Base-by-base conservation (phyloP, 2,888 invertebrate species). In the Antheraea yamamai region DNA sequence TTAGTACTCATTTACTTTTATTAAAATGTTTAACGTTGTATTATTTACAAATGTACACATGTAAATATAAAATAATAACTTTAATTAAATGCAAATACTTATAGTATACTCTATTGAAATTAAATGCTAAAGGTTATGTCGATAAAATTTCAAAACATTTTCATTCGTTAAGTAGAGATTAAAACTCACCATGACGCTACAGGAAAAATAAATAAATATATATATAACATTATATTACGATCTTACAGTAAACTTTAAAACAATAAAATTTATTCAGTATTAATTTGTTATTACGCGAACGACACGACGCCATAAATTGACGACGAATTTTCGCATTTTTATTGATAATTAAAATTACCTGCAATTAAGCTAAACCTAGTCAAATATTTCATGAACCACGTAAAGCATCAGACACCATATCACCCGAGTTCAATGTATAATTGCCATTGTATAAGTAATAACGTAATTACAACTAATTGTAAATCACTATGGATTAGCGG, bases 311-410 rank as follows among this genome's bases (percentile, higher is more conserved):
- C 83, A 89, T 92, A 92, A 91, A 92, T 81, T 82, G 82, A 81
- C 70, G 20, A 79, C 81, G 80, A 86, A 88, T 87, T 66, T 87
- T 86, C 86, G 81, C 79, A 77, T 82, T 85, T 87, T 87, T 85
- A 85, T 88, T 87, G 93, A 92, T 94, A 95, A 95, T 94, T 95
- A 94, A 92, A 92, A 93, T 92, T 88, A 89, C 87, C 84, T 85
- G 88, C 93, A 93, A 93, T 94, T 93, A 93, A 89, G 81, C 39
- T 70, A 70, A 23, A 70, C 39, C 39, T n/a, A 39, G 10, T 8
- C 70, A 70, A 70, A n/a, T 39, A 12, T 39, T 70, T 35, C 14
- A 39, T 39, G 70, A 39, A 39, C 35, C 70, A 39, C 20, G 8
- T n/a, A n/a, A 39, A 70, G 20, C n/a, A 70, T 39, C 3, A 39